Conservation (phyloP, 2,113 vertebrate species). For the Aix galericulata region DNA sequence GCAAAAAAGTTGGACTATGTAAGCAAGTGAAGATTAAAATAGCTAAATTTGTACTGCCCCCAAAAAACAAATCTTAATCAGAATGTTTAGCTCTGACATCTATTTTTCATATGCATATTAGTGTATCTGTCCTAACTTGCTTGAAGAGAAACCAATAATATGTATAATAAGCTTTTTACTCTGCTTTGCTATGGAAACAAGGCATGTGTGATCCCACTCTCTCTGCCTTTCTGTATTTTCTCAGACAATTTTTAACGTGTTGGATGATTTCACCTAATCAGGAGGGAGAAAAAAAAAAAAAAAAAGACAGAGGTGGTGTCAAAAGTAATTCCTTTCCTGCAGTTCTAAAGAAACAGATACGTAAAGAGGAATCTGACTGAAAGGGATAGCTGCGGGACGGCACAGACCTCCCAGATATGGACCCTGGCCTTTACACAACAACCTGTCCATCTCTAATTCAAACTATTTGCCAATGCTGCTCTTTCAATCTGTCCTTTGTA, state of each 20-base stretch:
- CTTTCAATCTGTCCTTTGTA: background rate
- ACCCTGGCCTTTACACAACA: rapidly evolving
- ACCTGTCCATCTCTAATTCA: rapidly evolving
- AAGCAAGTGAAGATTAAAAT: background rate
- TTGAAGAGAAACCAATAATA: constrained; percentile 49
- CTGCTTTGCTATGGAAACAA: constrained; percentile 69
- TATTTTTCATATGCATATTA: constrained; percentile 53
- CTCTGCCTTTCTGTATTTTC: constrained; percentile 37
- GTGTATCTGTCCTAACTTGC: constrained; percentile 56
- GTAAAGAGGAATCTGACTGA: rapidly evolving
- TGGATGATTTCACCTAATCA: constrained; percentile 50
- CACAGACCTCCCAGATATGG: background rate
- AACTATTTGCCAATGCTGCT: background rate
- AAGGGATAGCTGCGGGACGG: background rate
- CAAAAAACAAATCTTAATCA: background rate
- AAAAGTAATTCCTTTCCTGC: background rate
- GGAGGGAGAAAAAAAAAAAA: background rate
- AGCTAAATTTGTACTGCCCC: background rate
- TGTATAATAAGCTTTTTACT: constrained; percentile 36
- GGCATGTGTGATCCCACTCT: constrained; percentile 47
- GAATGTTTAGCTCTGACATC: constrained; percentile 28
- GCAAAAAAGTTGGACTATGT: background rate
- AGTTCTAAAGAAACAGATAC: background rate
- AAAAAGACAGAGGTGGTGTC: background rate
- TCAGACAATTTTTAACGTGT: constrained; percentile 53